Evolutionary conservation across 2,888 invertebrate species (phyloP).

Genomic region (Stenoptilia bipunctidactyla): DNA sequence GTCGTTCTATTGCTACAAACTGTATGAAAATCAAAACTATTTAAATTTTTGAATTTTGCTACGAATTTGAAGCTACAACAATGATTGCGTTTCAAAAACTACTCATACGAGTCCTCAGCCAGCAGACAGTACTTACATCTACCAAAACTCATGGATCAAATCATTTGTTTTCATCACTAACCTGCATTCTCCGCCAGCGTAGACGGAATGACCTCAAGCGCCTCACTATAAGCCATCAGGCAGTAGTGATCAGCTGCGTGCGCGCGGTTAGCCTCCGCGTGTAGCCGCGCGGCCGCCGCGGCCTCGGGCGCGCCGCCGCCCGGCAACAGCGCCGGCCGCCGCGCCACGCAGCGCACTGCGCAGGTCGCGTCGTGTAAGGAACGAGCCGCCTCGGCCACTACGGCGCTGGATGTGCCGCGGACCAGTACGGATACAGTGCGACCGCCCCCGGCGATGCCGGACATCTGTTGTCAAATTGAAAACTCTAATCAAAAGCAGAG

Average conservation of each 20-base stretch:
- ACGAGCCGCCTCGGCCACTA: slow-evolving; percentile 91
- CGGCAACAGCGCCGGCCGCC: slow-evolving; percentile 90
- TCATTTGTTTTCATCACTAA: no score
- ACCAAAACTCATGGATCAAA: no score
- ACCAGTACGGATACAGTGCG: slow-evolving; percentile 94
- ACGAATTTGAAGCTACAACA: no score
- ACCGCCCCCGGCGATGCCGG: slow-evolving; percentile 88
- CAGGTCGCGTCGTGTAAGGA: slow-evolving; percentile 92
- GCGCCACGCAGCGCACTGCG: slow-evolving; percentile 96
- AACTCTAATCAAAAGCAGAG: no score
- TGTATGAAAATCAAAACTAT: no score
- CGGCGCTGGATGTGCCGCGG: slow-evolving; percentile 87
- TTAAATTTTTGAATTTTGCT: no score
- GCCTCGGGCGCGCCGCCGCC: slow-evolving; percentile 99
- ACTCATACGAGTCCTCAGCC: no score
- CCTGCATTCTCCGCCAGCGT: slow-evolving; percentile 65
- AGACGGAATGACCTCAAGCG: slow-evolving; percentile 81
- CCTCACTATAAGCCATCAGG: slow-evolving; percentile 94
- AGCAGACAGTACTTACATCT: no score
- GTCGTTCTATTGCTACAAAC: no score
- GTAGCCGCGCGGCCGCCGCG: slow-evolving; percentile 88
- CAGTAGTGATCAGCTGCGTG: slow-evolving; percentile 96
- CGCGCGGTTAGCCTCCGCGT: slow-evolving; percentile 84
- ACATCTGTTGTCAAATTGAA: slow-evolving; percentile 79
- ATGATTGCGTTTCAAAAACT: no score